These are phyloP conservation scores for Parnassius smintheus DNA, from an alignment of 2,888 invertebrate genomes.

Conservation along the genomic window DNA sequence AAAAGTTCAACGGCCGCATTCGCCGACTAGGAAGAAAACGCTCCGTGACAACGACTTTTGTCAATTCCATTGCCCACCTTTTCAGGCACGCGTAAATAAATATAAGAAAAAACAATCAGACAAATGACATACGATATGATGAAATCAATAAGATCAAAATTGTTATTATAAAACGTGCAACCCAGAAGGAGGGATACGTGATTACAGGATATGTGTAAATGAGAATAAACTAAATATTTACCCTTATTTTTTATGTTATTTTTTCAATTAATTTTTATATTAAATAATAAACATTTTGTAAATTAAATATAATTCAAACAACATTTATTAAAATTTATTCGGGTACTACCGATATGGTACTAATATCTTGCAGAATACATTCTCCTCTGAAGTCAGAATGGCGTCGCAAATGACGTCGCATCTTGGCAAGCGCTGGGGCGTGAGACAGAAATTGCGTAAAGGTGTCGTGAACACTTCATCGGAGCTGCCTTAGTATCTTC, in stretches of 20 bases:
- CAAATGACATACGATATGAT: too few relatives aligned
- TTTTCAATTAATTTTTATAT: neutral
- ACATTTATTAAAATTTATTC: too few relatives aligned
- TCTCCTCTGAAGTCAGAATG: conserved; percentile 50
- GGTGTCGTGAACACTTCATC: conserved; percentile 71
- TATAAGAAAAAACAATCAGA: too few relatives aligned
- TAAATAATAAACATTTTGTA: too few relatives aligned
- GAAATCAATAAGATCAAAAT: too few relatives aligned
- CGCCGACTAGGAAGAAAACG: conserved; percentile 59
- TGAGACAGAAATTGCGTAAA: conserved; percentile 77
- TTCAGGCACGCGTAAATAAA: too few relatives aligned
- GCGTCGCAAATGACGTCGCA: conserved; percentile 61
- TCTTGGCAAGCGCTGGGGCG: conserved; percentile 68
- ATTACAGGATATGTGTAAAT: too few relatives aligned
- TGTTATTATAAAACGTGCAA: too few relatives aligned
- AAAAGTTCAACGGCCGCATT: conserved; percentile 75
- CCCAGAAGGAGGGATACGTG: too few relatives aligned
- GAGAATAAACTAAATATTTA: too few relatives aligned
- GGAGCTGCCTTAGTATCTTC: conserved; percentile 60
- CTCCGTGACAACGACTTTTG: conserved; percentile 45
- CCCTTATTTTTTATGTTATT: too few relatives aligned
- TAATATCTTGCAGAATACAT: conserved; percentile 54
- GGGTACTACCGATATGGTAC: conserved; percentile 31
- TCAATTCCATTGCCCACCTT: conserved; percentile 12
- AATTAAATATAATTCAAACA: too few relatives aligned